A percentile compares a stretch with the other conserved stretches of the same genome.
Evolutionary conservation across 1,140 invertebrate species (phyloP).

Genomic region (Temnothorax longispinosus): DNA sequence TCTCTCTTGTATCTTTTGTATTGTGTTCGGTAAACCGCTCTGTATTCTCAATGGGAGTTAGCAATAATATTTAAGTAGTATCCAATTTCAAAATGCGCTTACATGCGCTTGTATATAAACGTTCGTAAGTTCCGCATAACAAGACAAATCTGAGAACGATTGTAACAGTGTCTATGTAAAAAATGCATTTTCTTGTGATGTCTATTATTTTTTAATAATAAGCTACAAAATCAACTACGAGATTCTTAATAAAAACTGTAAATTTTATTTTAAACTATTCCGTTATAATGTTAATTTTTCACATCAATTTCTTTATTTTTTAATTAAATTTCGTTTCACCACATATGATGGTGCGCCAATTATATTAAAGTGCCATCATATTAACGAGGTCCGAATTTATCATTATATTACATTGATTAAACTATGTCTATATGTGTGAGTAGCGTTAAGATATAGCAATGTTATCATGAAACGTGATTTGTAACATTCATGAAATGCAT

Average conservation of each 20-base stretch:
- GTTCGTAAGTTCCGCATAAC: neutral
- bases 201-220: neutral
- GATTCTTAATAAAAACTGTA: neutral
- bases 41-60: neutral
- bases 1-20: neutral
- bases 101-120: neutral
- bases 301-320: no score
- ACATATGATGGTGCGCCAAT: no score
- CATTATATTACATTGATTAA: no score
- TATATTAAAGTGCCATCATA: no score
- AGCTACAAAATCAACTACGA: neutral
- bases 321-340: no score
- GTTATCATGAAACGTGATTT: no score
- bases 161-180: neutral
- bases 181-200: neutral
- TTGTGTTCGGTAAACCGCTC: neutral
- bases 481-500: no score
- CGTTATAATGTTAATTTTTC: no score
- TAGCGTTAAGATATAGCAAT: no score
- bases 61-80: neutral
- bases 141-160: neutral
- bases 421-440: no score
- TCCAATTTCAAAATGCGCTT: neutral
- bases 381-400: no score
- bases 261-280: neutral